These are phyloP conservation scores for Sparus aurata DNA, from an alignment of 2,797 vertebrate species.

Conservation along the genomic window DNA sequence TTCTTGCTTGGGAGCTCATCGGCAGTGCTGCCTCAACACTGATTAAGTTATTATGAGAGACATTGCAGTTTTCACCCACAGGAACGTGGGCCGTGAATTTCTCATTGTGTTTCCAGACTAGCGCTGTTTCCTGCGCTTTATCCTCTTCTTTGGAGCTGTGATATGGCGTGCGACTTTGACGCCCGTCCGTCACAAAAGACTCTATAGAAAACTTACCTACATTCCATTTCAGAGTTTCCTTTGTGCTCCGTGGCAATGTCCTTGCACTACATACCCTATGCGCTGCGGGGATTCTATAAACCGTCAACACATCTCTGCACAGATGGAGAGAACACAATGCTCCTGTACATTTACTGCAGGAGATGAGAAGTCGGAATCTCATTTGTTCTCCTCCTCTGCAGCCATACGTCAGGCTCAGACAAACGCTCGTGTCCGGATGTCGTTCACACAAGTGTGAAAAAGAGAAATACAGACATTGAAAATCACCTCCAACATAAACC, in stretches of 20 bases:
- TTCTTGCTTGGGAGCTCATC: not conserved
- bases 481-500: not conserved
- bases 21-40: constrained; percentile 10
- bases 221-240: not conserved
- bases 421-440: not conserved
- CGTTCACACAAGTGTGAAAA: not conserved
- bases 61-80: not conserved
- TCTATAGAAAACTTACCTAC: not conserved
- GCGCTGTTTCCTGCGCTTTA: not conserved
- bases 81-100: not conserved
- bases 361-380: not conserved
- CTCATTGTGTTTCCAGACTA: not conserved
- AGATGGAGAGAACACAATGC: not conserved
- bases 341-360: not conserved
- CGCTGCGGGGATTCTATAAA: not conserved
- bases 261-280: not conserved
- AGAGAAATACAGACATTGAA: not conserved
- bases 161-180: not conserved
- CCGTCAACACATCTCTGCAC: constrained; percentile 2
- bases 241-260: not conserved
- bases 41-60: constrained; percentile 26
- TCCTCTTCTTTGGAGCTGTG: not conserved
- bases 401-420: not conserved
- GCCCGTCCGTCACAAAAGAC: not conserved
- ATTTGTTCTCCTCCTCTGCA: not conserved